These are phyloP conservation scores for Calypte anna DNA, from an alignment of 2,113 vertebrate species.

Conservation along the genomic window DNA sequence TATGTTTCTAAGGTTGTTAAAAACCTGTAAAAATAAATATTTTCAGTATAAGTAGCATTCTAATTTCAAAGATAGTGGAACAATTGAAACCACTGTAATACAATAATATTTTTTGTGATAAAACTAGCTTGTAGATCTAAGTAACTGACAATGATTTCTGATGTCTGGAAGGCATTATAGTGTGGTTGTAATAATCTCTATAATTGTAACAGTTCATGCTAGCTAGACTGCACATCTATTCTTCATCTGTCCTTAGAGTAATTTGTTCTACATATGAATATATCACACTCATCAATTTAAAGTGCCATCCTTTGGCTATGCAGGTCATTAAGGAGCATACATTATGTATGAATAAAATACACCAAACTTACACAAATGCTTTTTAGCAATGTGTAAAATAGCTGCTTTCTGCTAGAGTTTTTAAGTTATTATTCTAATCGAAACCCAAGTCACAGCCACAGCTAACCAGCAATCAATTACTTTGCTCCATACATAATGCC, in stretches of 20 bases:
- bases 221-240: slow-evolving; percentile 75
- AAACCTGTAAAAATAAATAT: slow-evolving; percentile 29
- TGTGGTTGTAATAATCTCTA: slow-evolving; percentile 73
- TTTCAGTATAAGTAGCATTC: slow-evolving; percentile 4
- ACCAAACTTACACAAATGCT: slow-evolving; percentile 61
- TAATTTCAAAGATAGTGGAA: not conserved
- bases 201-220: slow-evolving; percentile 76
- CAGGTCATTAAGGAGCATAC: slow-evolving; percentile 73
- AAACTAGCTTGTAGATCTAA: slow-evolving; percentile 23
- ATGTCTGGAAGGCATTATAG: slow-evolving; percentile 71
- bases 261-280: slow-evolving; percentile 78
- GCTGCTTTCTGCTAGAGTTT: slow-evolving; percentile 21
- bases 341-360: slow-evolving; percentile 76
- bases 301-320: slow-evolving; percentile 73
- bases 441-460: slow-evolving; percentile 62
- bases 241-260: slow-evolving; percentile 79
- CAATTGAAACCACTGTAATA: slow-evolving; percentile 32
- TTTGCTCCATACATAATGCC: not conserved
- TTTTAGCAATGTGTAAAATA: slow-evolving; percentile 66
- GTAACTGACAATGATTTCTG: slow-evolving; percentile 63
- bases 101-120: slow-evolving; percentile 52
- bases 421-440: slow-evolving; percentile 42
- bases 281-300: slow-evolving; percentile 80
- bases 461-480: slow-evolving; percentile 58
- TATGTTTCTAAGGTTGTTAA: not conserved